Evolutionary conservation across 2,113 vertebrate species (phyloP), one percentile per base, ranked within the genome.

Genomic region (Andinoacara biseriatus): DNA sequence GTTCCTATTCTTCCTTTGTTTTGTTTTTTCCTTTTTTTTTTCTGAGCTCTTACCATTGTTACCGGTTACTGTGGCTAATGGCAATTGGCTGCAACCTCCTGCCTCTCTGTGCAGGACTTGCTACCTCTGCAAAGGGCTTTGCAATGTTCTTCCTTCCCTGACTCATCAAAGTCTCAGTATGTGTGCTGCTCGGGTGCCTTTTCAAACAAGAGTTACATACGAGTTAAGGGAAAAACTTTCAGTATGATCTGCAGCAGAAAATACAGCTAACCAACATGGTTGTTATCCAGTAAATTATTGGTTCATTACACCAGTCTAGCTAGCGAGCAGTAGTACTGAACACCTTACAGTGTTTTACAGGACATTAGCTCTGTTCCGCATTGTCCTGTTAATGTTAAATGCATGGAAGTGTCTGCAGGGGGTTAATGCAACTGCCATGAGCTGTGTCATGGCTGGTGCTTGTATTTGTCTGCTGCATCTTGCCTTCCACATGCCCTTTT

Each of bases 151-250:
- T 20, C 65, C 17, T 52, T 72, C 20, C 38, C 59, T 62, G 60
- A 81, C 52, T 26, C 63, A 72, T 86, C 60, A 81, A 60, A 69
- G 83, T 60, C 33, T 80, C 46, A 11, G 17, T 80, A 24, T 74
- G 52, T 74, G 9, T 14, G 65, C 52, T 31, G 24, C 3, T 58
- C 14, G 20, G 18, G 58, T n/a, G 49, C 14, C 35, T n/a, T 62
- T 58, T 75, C 17, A 46, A 26, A 24, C 24, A 54, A 60, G 75
- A 33, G 24, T 65, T 38, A 78, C n/a, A n/a, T n/a, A n/a, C 35
- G 22, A 63, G 60, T 52, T 40, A 33, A 24, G 7, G 3, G 15
- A 4, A 59, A 38, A 43, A 20, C 38, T 63, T 67, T 67, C 62
- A 15, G 43, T 8, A 49, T 60, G 22, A 57, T 24, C 20, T 56